Base-by-base conservation (phyloP, 2,113 vertebrate species). In the Rhabdomys dilectus region DNA sequence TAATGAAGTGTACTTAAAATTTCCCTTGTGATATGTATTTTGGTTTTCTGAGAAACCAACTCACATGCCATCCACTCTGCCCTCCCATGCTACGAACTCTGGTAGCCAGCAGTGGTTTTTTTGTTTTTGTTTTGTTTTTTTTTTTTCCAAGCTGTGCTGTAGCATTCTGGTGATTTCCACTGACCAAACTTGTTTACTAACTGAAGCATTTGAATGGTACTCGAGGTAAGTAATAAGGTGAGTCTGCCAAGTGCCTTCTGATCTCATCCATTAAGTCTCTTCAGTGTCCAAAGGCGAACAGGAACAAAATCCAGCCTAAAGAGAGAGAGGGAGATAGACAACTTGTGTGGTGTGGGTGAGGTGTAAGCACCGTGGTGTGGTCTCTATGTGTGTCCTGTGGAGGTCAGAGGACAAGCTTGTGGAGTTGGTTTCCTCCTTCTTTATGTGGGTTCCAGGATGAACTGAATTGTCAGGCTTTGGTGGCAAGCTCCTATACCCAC, bases 141-240 rank as follows among this genome's bases (percentile, higher is more conserved):
- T 97, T 90, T 88, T 92, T 89, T 24, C 75, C 39, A 68, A 31
- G 81, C 93, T 95, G 91, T 91, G 89, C 60, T 94, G 72, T 60
- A 84, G 75, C 53, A 34, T 78, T 93, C 77, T 94, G 45, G 73
- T 97, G 86, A 77, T 94, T 97, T 97, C 95, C 87, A 53, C 51
- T 96, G 96, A 89, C n/a, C 84, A 77, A 91, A 53, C 51, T 96
- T 97, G 91, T 95, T 96, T 97, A 95, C 24, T 51, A 80, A 91
- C 39, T 94, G 84, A 96, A 95, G 89, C 58, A 73, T 86, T 96
- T 89, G 86, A 96, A 77, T 77, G 42, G 87, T 93, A 84, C 75
- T 93, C 72, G 51, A 70, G 77, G 53, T 64, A 89, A 93, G 24
- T 93, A 88, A 90, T 91, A 91, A 95, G 85, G 60, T 60, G 39